A percentile compares a stretch with the other conserved stretches of the same genome.
Conservation (phyloP, 2,113 vertebrate genomes). For the pig (Sus scrofa) region DNA sequence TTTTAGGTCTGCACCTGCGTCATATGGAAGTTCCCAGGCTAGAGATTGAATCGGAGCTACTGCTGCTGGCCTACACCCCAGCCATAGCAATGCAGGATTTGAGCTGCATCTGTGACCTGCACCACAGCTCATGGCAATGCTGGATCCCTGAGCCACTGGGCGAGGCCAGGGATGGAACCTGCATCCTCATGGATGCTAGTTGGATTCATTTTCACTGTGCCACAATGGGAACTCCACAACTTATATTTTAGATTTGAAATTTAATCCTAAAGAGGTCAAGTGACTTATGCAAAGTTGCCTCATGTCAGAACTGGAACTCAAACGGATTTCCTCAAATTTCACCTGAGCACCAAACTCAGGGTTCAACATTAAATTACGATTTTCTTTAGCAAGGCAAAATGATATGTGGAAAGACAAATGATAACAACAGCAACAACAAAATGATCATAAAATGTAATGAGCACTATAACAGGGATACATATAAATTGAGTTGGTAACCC, state of each 20-base stretch:
- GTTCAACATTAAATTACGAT: neutral
- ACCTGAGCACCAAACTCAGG: neutral
- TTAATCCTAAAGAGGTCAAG: neutral
- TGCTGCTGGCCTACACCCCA: too few relatives aligned
- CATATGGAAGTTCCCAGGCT: too few relatives aligned
- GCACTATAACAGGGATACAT: neutral
- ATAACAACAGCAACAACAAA: neutral
- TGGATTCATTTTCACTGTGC: too few relatives aligned
- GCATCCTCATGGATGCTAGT: too few relatives aligned
- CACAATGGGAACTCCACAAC: too few relatives aligned
- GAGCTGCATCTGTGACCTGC: too few relatives aligned
- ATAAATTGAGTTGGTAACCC: neutral
- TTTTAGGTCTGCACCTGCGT: too few relatives aligned
- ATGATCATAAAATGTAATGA: neutral
- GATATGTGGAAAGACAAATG: neutral
- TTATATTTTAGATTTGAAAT: conserved; percentile 25
- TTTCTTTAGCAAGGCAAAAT: neutral
- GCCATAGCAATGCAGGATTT: too few relatives aligned
- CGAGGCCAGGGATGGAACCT: too few relatives aligned
- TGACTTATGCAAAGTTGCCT: neutral
- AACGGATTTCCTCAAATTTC: neutral
- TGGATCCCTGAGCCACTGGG: too few relatives aligned
- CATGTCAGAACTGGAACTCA: neutral
- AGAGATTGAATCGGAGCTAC: too few relatives aligned
- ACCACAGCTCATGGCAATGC: too few relatives aligned